phyloP scores from a whole-genome alignment of 2,113 vertebrate species.

The Macaca fascicularis region DNA sequence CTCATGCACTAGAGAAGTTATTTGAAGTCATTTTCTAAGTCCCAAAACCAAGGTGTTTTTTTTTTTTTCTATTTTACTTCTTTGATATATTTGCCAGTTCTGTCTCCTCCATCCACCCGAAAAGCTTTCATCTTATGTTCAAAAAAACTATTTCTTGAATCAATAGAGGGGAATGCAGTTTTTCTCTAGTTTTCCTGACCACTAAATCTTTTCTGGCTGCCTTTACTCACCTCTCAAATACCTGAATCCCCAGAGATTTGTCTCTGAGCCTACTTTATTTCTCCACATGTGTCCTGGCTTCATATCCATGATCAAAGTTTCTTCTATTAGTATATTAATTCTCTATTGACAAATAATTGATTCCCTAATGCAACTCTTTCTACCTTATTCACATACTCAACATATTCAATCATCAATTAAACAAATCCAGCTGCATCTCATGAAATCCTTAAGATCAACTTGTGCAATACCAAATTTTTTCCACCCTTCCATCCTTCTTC shows the following conservation, averaged over 20 bases:
- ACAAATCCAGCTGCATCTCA: not conserved
- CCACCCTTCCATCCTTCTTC: rapidly evolving
- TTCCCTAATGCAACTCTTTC: not conserved
- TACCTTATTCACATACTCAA: not conserved
- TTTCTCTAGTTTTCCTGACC: not conserved
- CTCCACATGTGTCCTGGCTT: not conserved
- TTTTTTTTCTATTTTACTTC: conserved; percentile 1
- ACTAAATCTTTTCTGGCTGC: not conserved
- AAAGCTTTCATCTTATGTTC: not conserved
- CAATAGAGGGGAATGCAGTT: not conserved
- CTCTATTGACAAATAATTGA: not conserved
- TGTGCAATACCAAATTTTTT: not conserved
- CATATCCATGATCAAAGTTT: not conserved
- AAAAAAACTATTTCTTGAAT: not conserved
- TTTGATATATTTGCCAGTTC: not conserved
- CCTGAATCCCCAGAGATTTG: not conserved
- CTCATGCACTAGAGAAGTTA: not conserved
- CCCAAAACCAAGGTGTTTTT: not conserved
- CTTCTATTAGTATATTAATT: not conserved
- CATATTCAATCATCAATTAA: not conserved
- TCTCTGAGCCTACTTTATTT: not conserved
- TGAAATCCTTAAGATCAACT: not conserved
- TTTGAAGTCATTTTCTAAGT: not conserved
- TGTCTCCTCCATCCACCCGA: not conserved
- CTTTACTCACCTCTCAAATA: not conserved